These are phyloP conservation scores for Mesoligia furuncula DNA, from an alignment of 2,888 invertebrate species.

Conservation along the genomic window DNA sequence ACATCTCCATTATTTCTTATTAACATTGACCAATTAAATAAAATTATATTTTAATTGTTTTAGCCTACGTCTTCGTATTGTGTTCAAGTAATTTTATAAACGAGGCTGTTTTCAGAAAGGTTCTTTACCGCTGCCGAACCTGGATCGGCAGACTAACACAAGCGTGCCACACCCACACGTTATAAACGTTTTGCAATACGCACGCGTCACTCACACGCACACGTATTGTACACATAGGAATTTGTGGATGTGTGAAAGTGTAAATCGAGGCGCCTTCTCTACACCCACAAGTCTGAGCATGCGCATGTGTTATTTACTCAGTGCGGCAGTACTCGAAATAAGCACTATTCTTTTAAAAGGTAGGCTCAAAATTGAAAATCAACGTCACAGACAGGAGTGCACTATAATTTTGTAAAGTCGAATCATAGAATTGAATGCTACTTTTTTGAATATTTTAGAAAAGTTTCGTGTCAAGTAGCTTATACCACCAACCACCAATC, in stretches of 20 bases:
- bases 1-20: neutral
- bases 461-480: neutral
- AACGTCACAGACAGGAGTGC: neutral
- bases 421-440: neutral
- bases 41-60: neutral
- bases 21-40: neutral
- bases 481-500: too few relatives aligned
- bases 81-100: constrained; percentile 14
- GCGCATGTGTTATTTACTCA: constrained; percentile 32
- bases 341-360: constrained; percentile 8
- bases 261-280: constrained; percentile 74
- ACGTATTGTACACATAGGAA: constrained; percentile 56
- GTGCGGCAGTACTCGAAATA: constrained; percentile 29
- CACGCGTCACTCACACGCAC: constrained; percentile 72
- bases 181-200: constrained; percentile 72
- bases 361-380: constrained; percentile 16
- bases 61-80: neutral
- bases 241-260: constrained; percentile 75
- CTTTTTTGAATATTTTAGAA: neutral
- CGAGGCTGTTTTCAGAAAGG: constrained; percentile 72
- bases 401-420: neutral
- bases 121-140: constrained; percentile 76
- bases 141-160: constrained; percentile 77
- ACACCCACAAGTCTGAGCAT: constrained; percentile 65
- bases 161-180: constrained; percentile 72